A percentile compares a stretch with the other conserved stretches of the same genome.
These are phyloP conservation scores for Hylaea fasciaria DNA, from an alignment of 2,888 invertebrate species.

Conservation along the genomic window DNA sequence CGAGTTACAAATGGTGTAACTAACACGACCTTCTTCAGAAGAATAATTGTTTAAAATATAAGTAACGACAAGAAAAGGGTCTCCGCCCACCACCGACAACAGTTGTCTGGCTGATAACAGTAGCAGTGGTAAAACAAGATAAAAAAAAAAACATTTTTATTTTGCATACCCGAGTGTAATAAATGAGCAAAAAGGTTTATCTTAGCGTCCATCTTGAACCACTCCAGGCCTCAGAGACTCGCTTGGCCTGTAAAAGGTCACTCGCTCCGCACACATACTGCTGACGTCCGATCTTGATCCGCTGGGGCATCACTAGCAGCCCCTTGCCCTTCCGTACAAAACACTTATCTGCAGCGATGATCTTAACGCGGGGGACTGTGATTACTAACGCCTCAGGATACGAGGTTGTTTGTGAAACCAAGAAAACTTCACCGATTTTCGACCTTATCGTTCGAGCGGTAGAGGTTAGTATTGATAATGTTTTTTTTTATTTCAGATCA, in stretches of 20 bases:
- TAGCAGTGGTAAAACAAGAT: too few relatives aligned
- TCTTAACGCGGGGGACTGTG: slow-evolving; percentile 71
- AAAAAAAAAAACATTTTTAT: slow-evolving; percentile 6
- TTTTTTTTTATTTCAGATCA: slow-evolving; percentile 21
- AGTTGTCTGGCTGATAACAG: too few relatives aligned
- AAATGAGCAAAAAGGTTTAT: slow-evolving; percentile 27
- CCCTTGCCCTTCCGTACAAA: slow-evolving; percentile 46
- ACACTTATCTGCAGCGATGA: slow-evolving; percentile 71
- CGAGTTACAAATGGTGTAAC: too few relatives aligned
- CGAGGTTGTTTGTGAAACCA: slow-evolving; percentile 67
- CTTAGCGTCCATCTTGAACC: slow-evolving; percentile 22
- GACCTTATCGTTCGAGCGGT: slow-evolving; percentile 14
- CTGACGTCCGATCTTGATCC: slow-evolving; percentile 18
- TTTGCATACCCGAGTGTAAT: slow-evolving; percentile 4
- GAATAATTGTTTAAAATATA: too few relatives aligned
- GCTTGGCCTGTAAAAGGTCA: slow-evolving; percentile 31
- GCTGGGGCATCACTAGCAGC: slow-evolving; percentile 29
- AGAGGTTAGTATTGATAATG: slow-evolving; percentile 13
- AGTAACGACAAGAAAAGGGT: too few relatives aligned
- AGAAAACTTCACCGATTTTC: slow-evolving; percentile 1
- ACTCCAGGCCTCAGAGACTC: slow-evolving; percentile 48
- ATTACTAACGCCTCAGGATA: slow-evolving; percentile 70
- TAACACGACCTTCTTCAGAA: too few relatives aligned
- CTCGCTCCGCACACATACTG: slow-evolving; percentile 21
- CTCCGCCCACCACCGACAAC: too few relatives aligned